Percentiles rank a stretch among this genome's conserved stretches.
Evolutionary conservation across 2,888 invertebrate species (phyloP).

Genomic region (Macrosiphum euphorbiae): DNA sequence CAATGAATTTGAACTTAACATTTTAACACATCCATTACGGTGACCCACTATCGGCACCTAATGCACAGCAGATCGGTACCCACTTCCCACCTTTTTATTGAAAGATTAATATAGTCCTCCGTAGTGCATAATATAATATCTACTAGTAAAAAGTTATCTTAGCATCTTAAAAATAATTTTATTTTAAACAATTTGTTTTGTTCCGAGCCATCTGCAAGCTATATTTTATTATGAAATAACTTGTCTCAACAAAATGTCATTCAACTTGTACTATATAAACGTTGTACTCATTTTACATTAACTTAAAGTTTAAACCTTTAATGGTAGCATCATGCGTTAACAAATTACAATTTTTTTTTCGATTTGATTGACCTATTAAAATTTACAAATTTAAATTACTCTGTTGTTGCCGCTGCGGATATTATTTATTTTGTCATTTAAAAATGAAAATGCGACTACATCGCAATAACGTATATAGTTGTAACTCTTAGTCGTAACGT

Average conservation of each 20-base stretch:
- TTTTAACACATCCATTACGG: too few species aligned
- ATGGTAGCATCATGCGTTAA: not conserved
- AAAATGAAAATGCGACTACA: not conserved
- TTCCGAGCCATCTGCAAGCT: not conserved
- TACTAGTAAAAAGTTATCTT: not conserved
- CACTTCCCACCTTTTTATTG: too few species aligned
- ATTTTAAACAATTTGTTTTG: not conserved
- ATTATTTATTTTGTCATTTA: constrained; percentile 3
- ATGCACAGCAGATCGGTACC: too few species aligned
- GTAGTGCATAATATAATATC: not conserved
- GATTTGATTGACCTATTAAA: not conserved
- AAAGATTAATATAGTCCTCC: too few species aligned
- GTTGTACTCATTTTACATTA: not conserved
- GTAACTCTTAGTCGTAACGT: not conserved
- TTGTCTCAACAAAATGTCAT: not conserved
- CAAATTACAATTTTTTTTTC: constrained; percentile 13
- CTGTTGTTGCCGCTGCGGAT: not conserved
- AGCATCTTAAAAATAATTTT: not conserved
- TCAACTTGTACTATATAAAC: not conserved
- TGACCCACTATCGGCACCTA: too few species aligned
- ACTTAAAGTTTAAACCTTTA: not conserved
- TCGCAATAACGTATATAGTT: not conserved
- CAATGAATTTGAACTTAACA: too few species aligned
- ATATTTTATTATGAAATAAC: not conserved
- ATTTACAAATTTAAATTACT: constrained; percentile 2